Base-by-base conservation (phyloP, 2,888 invertebrate species). In the Panopea generosa region DNA sequence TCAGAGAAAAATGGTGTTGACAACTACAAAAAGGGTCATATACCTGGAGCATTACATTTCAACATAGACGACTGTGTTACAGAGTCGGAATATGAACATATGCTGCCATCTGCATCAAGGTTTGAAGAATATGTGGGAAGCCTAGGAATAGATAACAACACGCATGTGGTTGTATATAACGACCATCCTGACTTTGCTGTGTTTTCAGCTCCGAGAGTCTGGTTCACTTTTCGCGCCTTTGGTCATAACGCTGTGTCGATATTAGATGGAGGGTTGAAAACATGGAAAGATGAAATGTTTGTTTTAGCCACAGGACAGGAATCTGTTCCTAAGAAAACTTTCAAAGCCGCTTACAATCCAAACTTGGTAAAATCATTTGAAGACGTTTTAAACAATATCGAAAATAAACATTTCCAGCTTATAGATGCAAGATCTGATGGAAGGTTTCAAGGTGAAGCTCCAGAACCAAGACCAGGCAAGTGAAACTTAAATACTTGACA, bases 81-180 rank as follows among this genome's bases (percentile, higher is more conserved):
- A 33, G 76, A 76, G 0, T 82, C 87, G 1, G 56, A 80, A 1
- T 86, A 84, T 52, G 77, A 83, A 14, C 90, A 90, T 65, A 91
- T 89, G 90, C 65, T 91, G 18, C 91, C 91, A 9, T 60, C 77
- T 11, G 55, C 77, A 33, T 47, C 72, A 43, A 66, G 86, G 55
- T 91, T 91, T 80, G 86, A 84, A 61, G 73, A 85, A n/a, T 90
- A 89, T 83, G 89, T 89, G 11, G 86, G 88, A 3, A 78, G 81
- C 16, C 77, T 91, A 4, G 91, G 91, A 9, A 88, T 91, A 16
- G 70, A 76, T 57, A 90, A 88, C 60, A 47, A 85, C 20, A 87
- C 89, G 0, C 90, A 90, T 70, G 90, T 91, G 20, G 79, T 91
- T 18, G 82, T 91, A 2, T 91, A 91, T 83, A 91, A 91, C 73